These are phyloP conservation scores for Mesocentrotus franciscanus DNA, from an alignment of 53 echinoderm and acorn worm genomes.

Conservation along the genomic window DNA sequence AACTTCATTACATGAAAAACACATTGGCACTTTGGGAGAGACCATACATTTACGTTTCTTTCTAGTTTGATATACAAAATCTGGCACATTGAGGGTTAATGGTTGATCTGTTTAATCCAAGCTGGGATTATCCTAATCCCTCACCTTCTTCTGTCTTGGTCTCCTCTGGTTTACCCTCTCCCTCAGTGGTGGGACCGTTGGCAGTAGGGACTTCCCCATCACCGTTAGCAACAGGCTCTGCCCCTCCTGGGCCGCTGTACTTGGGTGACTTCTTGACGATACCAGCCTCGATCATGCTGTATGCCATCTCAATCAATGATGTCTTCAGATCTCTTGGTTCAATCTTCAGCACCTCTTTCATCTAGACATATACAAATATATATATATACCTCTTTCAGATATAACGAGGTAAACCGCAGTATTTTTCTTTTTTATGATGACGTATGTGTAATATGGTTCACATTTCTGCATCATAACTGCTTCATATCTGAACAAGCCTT, in stretches of 20 bases:
- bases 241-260: conserved; percentile 81
- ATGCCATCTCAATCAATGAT: conserved; percentile 92
- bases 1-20: too few species aligned
- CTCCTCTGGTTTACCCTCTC: conserved; percentile 52
- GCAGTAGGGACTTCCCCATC: conserved; percentile 54
- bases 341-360: conserved; percentile 93
- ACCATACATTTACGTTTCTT: too few species aligned
- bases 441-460: too few species aligned
- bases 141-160: conserved; percentile 60
- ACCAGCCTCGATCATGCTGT: conserved; percentile 88
- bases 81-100: too few species aligned
- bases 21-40: too few species aligned
- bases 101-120: too few species aligned
- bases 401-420: too few species aligned
- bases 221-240: conserved; percentile 55
- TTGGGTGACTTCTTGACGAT: conserved; percentile 88
- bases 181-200: conserved; percentile 62
- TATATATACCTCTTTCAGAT: too few species aligned
- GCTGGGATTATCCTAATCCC: neutral
- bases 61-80: too few species aligned
- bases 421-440: too few species aligned
- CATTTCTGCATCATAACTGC: too few species aligned
- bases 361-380: conserved; percentile 58
- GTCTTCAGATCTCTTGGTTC: conserved; percentile 88
- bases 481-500: too few species aligned